A percentile compares a stretch with the other conserved stretches of the same genome.
Conservation (phyloP, 2,797 vertebrate genomes). For the Etheostoma nigrum region DNA sequence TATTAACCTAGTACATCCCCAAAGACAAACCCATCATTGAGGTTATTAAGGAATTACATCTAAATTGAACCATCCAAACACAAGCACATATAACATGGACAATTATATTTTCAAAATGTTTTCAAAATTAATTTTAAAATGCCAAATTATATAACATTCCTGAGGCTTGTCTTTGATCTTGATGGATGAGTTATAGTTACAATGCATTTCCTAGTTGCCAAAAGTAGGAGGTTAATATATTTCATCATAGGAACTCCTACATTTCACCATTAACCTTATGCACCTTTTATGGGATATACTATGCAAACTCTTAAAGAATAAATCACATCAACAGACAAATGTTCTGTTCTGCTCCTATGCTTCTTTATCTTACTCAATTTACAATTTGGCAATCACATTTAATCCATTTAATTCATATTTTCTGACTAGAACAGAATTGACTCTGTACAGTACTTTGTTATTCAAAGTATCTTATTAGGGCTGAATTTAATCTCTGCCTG, state of each 20-base stretch:
- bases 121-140: neutral
- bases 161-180: neutral
- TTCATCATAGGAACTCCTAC: conserved; percentile 1
- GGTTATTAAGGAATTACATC: neutral
- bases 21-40: neutral
- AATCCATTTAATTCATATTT: neutral
- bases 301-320: neutral
- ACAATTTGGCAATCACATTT: neutral
- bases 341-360: neutral
- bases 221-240: neutral
- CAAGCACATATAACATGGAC: neutral
- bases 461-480: conserved; percentile 5
- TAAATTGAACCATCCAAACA: neutral
- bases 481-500: conserved; percentile 30
- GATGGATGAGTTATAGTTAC: neutral
- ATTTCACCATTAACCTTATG: neutral
- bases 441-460: neutral
- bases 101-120: too few species aligned
- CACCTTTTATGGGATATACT: neutral
- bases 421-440: neutral
- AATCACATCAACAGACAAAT: conserved; percentile 4
- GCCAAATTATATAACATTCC: too few species aligned
- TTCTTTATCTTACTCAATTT: neutral
- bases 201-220: neutral
- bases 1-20: neutral